These are phyloP conservation scores for Drosophila falleni DNA, from an alignment of 2,888 invertebrate genomes.

Conservation along the genomic window DNA sequence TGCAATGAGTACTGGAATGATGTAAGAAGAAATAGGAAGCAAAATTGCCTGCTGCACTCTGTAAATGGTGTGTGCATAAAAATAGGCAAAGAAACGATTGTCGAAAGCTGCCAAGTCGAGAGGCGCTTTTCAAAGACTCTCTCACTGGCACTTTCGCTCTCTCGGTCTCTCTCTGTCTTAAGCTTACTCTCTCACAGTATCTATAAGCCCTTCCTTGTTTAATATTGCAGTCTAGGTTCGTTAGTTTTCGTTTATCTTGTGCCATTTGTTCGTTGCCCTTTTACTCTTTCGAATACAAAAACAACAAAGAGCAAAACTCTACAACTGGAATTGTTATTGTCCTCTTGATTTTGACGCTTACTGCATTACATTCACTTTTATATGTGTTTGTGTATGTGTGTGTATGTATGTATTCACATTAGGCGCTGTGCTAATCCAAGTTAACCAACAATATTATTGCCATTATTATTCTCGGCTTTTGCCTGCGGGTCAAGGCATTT, in stretches of 20 bases:
- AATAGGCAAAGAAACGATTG: constrained; percentile 38
- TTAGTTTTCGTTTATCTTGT: constrained; percentile 24
- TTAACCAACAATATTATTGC: constrained; percentile 49
- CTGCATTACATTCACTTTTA: constrained; percentile 62
- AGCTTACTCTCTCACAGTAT: background rate
- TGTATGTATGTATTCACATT: constrained; percentile 26
- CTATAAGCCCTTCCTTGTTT: constrained; percentile 9
- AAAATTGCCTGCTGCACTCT: constrained; percentile 29
- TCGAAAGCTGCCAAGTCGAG: constrained; percentile 25
- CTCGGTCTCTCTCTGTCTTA: constrained; percentile 6
- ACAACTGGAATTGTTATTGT: constrained; percentile 52
- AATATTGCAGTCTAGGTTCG: constrained; percentile 26
- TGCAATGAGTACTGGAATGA: constrained; percentile 20
- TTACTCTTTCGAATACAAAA: constrained; percentile 9
- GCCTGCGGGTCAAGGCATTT: constrained; percentile 59
- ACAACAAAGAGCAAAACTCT: constrained; percentile 28
- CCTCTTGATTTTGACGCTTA: constrained; percentile 37
- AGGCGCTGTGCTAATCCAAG: constrained; percentile 47
- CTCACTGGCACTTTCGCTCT: background rate
- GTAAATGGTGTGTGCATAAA: constrained; percentile 17
- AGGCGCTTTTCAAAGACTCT: background rate
- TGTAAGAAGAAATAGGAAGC: constrained; percentile 47
- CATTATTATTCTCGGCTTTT: constrained; percentile 45
- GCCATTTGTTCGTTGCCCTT: constrained; percentile 36
- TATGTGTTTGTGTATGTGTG: constrained; percentile 15